Conservation (phyloP, 2,797 vertebrate genomes). For the Labeo calbasu region DNA sequence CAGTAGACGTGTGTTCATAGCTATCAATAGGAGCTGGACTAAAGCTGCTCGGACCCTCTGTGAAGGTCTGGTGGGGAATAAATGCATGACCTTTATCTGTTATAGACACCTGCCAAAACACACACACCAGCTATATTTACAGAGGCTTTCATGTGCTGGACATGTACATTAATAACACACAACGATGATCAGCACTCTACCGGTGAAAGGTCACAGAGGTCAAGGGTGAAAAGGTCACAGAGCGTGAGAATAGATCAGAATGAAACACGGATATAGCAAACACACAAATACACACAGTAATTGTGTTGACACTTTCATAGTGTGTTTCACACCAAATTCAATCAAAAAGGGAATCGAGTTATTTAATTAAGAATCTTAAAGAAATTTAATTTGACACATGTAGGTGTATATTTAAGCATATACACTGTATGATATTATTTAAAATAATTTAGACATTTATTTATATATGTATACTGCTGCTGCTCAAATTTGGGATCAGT, state of each 20-base stretch:
- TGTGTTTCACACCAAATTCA: too few species aligned
- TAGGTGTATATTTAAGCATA: neutral
- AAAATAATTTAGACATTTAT: neutral
- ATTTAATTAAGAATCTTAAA: neutral
- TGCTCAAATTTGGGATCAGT: too few species aligned
- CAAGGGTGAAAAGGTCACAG: slow-evolving; percentile 20
- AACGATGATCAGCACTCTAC: slow-evolving; percentile 30
- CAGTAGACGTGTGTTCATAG: slow-evolving; percentile 56
- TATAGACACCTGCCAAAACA: slow-evolving; percentile 31
- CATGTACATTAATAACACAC: slow-evolving; percentile 19
- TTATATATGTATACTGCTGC: too few species aligned
- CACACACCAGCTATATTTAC: slow-evolving; percentile 33
- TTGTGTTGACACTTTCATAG: neutral
- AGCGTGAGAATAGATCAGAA: slow-evolving; percentile 17
- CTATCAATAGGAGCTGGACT: slow-evolving; percentile 74
- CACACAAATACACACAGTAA: neutral
- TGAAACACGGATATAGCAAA: neutral
- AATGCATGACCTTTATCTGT: slow-evolving; percentile 58
- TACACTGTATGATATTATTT: neutral
- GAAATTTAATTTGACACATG: neutral
- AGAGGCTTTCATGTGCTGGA: neutral
- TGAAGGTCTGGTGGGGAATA: slow-evolving; percentile 36
- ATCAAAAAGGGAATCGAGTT: neutral
- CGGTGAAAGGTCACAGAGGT: slow-evolving; percentile 18
- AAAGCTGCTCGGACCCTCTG: slow-evolving; percentile 29